A percentile compares a stretch with the other conserved stretches of the same genome.
Conservation (phyloP, 1,140 invertebrate species). For the Halesus radiatus region DNA sequence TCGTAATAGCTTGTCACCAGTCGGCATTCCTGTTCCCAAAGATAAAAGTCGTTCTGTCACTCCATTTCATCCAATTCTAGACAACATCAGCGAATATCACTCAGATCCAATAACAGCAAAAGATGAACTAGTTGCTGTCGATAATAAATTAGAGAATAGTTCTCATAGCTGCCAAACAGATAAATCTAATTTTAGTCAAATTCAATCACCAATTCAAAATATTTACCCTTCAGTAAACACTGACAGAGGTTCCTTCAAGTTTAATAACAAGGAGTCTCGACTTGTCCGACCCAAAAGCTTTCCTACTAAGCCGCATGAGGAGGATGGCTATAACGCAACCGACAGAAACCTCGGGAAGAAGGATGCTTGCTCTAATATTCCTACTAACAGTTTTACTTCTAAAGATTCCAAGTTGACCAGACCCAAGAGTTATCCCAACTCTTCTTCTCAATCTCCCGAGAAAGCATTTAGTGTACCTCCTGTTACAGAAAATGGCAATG, state of each 20-base stretch:
- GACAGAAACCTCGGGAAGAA: not conserved
- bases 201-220: too few species aligned
- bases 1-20: constrained; percentile 65
- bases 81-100: constrained; percentile 66
- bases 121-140: constrained; percentile 26
- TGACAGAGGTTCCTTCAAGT: not conserved
- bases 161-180: constrained; percentile 26
- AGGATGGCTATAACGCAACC: constrained; percentile 49
- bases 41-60: constrained; percentile 68
- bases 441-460: constrained; percentile 64
- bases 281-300: constrained; percentile 67
- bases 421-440: constrained; percentile 73
- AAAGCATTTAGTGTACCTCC: constrained; percentile 61
- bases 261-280: constrained; percentile 61
- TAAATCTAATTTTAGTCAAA: constrained; percentile 1
- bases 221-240: not conserved
- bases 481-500: too few species aligned
- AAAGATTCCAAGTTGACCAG: constrained; percentile 73
- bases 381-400: constrained; percentile 41
- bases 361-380: not conserved
- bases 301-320: constrained; percentile 64
- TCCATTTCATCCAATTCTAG: constrained; percentile 67
- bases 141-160: constrained; percentile 42
- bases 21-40: constrained; percentile 60
- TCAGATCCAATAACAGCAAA: constrained; percentile 48